These are phyloP conservation scores for Leptosomus discolor DNA, from an alignment of 2,113 vertebrate species.

Conservation along the genomic window DNA sequence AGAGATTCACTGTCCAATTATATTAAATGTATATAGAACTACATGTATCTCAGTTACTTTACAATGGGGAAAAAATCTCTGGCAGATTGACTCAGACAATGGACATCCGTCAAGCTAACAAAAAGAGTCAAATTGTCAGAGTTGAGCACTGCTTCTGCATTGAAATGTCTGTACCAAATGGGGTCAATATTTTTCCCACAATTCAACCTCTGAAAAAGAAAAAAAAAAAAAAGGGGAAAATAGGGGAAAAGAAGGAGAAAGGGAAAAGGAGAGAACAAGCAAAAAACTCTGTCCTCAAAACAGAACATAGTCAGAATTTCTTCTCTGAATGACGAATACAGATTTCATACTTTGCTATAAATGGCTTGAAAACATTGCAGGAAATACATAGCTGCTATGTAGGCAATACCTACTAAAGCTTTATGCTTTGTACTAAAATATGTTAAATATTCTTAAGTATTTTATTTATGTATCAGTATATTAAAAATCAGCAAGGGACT, in stretches of 20 bases:
- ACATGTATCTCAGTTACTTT: background rate
- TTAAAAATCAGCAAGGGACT: background rate
- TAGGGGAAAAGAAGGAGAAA: background rate
- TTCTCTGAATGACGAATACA: background rate
- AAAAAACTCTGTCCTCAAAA: background rate
- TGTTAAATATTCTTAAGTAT: background rate
- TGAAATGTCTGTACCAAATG: background rate
- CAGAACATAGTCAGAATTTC: background rate
- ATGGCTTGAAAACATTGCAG: background rate
- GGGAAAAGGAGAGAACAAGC: background rate
- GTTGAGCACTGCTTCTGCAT: background rate
- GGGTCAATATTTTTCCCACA: background rate
- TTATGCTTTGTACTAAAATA: background rate
- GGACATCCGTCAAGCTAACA: background rate
- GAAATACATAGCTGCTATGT: background rate
- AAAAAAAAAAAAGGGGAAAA: background rate
- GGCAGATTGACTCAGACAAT: background rate
- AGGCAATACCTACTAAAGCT: background rate
- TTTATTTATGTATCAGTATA: background rate
- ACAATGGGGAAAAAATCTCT: background rate
- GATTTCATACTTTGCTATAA: background rate
- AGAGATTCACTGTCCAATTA: background rate
- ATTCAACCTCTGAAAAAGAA: background rate
- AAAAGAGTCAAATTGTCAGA: background rate
- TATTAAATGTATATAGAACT: background rate